Base-by-base conservation (phyloP, 2,888 invertebrate genomes). In the Autographa pulchrina region DNA sequence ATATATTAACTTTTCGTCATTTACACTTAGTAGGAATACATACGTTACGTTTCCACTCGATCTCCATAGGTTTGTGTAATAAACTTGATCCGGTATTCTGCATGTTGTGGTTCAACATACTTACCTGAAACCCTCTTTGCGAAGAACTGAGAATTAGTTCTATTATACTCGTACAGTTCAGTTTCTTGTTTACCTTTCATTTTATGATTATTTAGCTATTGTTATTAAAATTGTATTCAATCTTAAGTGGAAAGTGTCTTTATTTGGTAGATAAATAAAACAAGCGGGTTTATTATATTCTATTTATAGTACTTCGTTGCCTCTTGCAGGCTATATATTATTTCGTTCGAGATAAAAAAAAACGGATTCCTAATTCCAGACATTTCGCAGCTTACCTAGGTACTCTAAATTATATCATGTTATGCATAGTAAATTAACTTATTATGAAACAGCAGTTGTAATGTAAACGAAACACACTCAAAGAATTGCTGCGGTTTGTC, bases 401-500 rank as follows among this genome's bases (percentile, higher is more conserved):
- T 5, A n/a, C 48, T 6, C 0, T 6, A 71, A 65, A 69, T 71
- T 52, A 54, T 61, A 16, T 43, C 67, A 60, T 64, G 25, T 25
- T 25, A n/a, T 60, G 16, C 32, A 31, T 35, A 69, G 73, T 67
- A 80, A 74, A 70, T 68, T 61, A 59, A 35, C 56, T 68, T 48
- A n/a, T 65, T 38, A 72, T 62, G 43, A 54, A 60, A 52, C 58
- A 43, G 54, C 43, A 68, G 67, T n/a, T 18, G 67, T 35, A 77
- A 78, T 78, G 74, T 65, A 63, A 72, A 67, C 32, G 25, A 58
- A 69, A 58, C 64, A 77, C 75, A 72, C 78, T 77, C 60, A 65
- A 72, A 76, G 74, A 75, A 81, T 82, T 82, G 80, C 80, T 86
- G 86, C 78, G 87, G 86, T 88, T 87, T 78, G 75, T 79, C 81